Conservation (phyloP, 2,797 vertebrate genomes). For the Eulemur albifrons region DNA sequence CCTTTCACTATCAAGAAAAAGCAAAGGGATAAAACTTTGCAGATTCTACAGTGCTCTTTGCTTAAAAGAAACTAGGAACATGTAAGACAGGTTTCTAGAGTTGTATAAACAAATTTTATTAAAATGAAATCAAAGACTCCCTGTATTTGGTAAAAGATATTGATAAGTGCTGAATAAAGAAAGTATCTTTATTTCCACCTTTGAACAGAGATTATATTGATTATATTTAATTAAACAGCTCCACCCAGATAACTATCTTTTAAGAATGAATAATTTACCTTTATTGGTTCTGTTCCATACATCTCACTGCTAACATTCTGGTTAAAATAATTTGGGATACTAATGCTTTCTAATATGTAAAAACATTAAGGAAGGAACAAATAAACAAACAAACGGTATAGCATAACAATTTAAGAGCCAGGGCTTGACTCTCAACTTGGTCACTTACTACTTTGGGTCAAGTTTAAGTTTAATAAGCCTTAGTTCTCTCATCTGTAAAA, state of each 20-base stretch:
- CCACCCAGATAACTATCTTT: constrained; percentile 9
- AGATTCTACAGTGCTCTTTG: not conserved
- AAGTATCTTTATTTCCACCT: not conserved
- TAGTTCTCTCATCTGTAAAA: not conserved
- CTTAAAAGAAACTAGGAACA: not conserved
- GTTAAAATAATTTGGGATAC: constrained; percentile 13
- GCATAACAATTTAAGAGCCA: not conserved
- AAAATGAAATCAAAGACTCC: not conserved
- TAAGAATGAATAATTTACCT: constrained; percentile 28
- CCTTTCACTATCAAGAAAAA: not conserved
- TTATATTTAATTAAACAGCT: constrained; percentile 40
- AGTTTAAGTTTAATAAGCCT: not conserved
- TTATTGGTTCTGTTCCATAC: not conserved
- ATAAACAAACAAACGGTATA: not conserved
- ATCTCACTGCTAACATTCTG: not conserved
- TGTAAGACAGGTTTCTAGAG: constrained; percentile 22
- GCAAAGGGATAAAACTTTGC: not conserved
- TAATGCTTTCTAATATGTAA: constrained; percentile 1
- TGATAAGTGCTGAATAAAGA: not conserved
- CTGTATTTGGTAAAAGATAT: not conserved
- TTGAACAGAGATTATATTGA: not conserved
- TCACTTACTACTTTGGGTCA: not conserved
- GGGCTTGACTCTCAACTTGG: not conserved
- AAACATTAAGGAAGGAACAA: not conserved
- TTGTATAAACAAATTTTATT: not conserved